Conservation (phyloP, 53 echinoderm and acorn worm species). For the Crossaster papposus region DNA sequence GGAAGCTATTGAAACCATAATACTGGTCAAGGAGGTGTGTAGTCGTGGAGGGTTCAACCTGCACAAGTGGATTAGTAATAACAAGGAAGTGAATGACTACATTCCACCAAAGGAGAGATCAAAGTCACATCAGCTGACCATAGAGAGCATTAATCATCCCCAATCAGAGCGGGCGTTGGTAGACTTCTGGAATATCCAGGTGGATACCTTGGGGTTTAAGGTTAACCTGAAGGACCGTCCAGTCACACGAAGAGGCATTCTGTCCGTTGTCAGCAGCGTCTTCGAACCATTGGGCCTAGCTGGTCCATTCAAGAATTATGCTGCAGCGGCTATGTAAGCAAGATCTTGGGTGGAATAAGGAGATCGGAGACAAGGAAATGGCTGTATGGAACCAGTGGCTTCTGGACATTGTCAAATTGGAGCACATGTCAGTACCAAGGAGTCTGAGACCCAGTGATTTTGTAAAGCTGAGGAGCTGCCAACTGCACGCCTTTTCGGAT, state of each 20-base stretch:
- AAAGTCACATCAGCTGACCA: conserved; percentile 49
- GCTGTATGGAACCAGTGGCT: conserved; percentile 69
- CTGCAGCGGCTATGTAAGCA: conserved; percentile 71
- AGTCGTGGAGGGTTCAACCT: conserved; percentile 55
- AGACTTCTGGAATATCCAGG: conserved; percentile 42
- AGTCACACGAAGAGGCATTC: conserved; percentile 52
- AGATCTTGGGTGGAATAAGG: conserved; percentile 74
- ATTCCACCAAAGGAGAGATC: conserved; percentile 54
- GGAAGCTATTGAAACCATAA: conserved; percentile 46
- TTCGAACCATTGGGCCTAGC: conserved; percentile 66
- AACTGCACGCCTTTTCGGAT: conserved; percentile 72
- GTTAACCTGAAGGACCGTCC: conserved; percentile 49
- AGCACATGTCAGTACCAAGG: conserved; percentile 45
- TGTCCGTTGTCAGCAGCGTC: conserved; percentile 60
- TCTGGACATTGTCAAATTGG: conserved; percentile 46
- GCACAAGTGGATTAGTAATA: conserved; percentile 63
- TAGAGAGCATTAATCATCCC: conserved; percentile 15
- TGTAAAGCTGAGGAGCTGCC: background rate
- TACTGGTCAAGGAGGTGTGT: conserved; percentile 24
- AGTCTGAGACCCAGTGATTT: conserved; percentile 50
- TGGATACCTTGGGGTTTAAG: conserved; percentile 49
- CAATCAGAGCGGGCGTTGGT: conserved; percentile 61
- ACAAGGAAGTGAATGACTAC: conserved; percentile 46
- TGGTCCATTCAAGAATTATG: conserved; percentile 69
- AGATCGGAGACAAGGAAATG: conserved; percentile 33